Percentiles rank a stretch among this genome's conserved stretches.
Evolutionary conservation across 2,113 vertebrate species (phyloP).

Genomic region (Ovis canadensis): DNA sequence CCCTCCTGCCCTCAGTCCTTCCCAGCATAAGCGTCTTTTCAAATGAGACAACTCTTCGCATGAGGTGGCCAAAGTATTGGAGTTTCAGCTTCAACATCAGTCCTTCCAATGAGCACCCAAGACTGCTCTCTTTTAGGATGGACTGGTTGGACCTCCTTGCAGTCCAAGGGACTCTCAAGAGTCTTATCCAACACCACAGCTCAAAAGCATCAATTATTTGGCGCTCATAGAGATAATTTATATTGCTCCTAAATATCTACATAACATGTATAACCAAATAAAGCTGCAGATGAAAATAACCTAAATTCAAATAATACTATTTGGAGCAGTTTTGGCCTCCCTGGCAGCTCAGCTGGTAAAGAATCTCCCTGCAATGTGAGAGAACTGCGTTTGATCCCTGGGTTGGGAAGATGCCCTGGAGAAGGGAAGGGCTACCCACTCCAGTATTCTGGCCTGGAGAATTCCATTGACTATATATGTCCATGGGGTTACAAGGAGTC

Average conservation of each 20-base stretch:
- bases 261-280: neutral
- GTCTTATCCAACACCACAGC: neutral
- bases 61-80: neutral
- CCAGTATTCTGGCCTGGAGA: neutral
- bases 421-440: neutral
- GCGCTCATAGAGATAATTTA: neutral
- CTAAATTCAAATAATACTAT: neutral
- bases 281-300: neutral
- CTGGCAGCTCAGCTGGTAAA: neutral
- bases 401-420: neutral
- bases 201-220: neutral
- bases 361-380: neutral
- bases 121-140: neutral
- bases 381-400: neutral
- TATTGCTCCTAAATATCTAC: neutral
- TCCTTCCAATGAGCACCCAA: neutral
- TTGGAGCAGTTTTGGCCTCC: neutral
- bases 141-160: neutral
- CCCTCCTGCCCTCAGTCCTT: neutral
- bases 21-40: neutral
- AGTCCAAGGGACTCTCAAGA: neutral
- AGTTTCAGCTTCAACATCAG: neutral
- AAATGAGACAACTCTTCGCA: neutral
- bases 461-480: neutral
- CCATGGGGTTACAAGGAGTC: neutral